Base-by-base conservation (phyloP, 2,113 vertebrate genomes). In the Atrichornis clamosus region DNA sequence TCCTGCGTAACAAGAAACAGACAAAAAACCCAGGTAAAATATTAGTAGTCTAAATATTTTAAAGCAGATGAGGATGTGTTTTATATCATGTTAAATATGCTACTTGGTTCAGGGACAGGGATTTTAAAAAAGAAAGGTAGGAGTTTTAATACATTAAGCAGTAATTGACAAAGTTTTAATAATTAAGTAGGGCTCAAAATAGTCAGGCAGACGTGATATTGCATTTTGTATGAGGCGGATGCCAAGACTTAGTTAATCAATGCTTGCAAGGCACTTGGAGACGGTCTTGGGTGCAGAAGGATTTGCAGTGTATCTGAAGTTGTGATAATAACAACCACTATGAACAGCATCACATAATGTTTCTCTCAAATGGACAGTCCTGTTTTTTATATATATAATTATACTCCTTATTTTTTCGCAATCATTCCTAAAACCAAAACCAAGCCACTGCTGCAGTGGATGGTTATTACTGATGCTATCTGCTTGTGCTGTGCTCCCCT, bases 391-490 rank as follows among this genome's bases (percentile, higher is more conserved):
- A 13, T 55, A 12, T 37, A 15, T 67, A 41, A 42, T 46, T n/a
- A 30, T 21, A 19, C 11, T 63, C 15, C 44, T 39, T 59, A 32
- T 84, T 68, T n/a, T 24, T 59, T 93, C 86, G 24, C 60, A 70
- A 46, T 80, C 21, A 19, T 65, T 84, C 27, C 77, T 91, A 41
- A 64, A 90, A 70, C 17, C 59, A 78, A 90, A 86, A 24, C 2
- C 19, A 78, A 78, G 53, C 14, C 50, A n/a, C 75, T 69, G 70
- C 85, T 93, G 85, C 72, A 77, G 67, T 60, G 41, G 13, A 55
- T 76, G 70, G 67, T 88, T 96, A 62, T 92, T 93, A 56, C 58
- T 88, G 90, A 90, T 95, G 35, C 9, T 95, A 10, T 90, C 75
- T 87, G 35, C 41, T 30, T 44, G 46, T 68, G 82, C 87, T 76